These are phyloP conservation scores for Microctonus aethiopoides DNA, from an alignment of 2,888 invertebrate species.

Conservation along the genomic window DNA sequence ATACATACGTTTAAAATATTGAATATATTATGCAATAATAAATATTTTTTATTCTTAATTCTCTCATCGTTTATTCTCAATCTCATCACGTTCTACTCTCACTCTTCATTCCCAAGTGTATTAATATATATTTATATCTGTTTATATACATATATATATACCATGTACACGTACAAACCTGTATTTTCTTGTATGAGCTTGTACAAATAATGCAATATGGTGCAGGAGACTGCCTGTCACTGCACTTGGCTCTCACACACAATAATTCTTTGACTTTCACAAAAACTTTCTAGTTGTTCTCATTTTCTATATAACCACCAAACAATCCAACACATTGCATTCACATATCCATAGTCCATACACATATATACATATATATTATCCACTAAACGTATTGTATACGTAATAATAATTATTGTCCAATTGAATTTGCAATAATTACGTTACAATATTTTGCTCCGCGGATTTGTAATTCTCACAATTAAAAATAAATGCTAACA, in stretches of 20 bases:
- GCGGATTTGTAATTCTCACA: too few species aligned
- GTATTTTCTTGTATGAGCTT: background rate
- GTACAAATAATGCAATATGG: background rate
- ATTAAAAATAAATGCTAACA: too few species aligned
- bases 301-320: conserved; percentile 41
- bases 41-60: background rate
- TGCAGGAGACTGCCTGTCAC: conserved; percentile 12
- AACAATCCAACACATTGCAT: conserved; percentile 23
- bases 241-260: conserved; percentile 42
- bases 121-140: background rate
- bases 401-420: too few species aligned
- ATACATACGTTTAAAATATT: too few species aligned
- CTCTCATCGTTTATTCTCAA: background rate
- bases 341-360: too few species aligned
- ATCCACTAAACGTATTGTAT: too few species aligned
- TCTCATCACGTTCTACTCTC: background rate
- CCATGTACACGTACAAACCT: too few species aligned
- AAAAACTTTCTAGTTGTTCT: conserved; percentile 49
- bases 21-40: background rate
- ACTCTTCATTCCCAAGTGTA: background rate
- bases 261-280: conserved; percentile 42
- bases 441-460: too few species aligned
- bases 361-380: background rate
- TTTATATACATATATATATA: too few species aligned
- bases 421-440: too few species aligned